Evolutionary conservation across 2,888 invertebrate species (phyloP), one percentile per base, ranked within the genome.

Genomic region (Xestia xanthographa): DNA sequence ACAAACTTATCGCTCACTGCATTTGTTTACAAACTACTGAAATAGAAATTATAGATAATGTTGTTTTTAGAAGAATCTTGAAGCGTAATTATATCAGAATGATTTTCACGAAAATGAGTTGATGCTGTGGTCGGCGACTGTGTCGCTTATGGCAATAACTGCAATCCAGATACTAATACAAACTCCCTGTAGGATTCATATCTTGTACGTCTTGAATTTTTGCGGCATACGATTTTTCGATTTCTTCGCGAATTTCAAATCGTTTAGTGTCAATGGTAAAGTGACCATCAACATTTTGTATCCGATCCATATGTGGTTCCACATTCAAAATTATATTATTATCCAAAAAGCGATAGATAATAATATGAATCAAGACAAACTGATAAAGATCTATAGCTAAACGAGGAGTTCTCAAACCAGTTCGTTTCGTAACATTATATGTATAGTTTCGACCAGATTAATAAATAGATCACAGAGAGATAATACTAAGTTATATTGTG

Each of bases 21-120:
- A 66, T 69, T 78, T 63, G 66, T 69, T 83, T 82, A 75, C 50
- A 5, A 45, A 66, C 71, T 78, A 82, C 82, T 65, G 43, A 56
- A 71, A 77, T 66, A 72, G 26, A 73, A 70, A 56, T 58, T 5
- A 48, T 43, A 65, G 53, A 82, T 77, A 77, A 41, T 45, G 14
- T 58, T 70, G 26, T 38, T 22, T 58, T 50, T 62, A 56, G 3
- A 56, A 70, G 20, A 5, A 41, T 29, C 41, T 26, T 29, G 34
- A 65, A 48, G 45, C 3, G 26, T 29, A 58, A 38, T 62, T 62
- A 62, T 62, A 26, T 41, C 41, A 26, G 9, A 26, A 74, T 26
- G 11, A 69, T 63, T 41, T 72, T 34, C 1, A 56, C 8, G 43
- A 71, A 12, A 34, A 65, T 66, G 9, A 8, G 11, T 45, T 34